Evolutionary conservation across 2,888 invertebrate genomes (phyloP).

Genomic region (Neuroscelio doddi): DNA sequence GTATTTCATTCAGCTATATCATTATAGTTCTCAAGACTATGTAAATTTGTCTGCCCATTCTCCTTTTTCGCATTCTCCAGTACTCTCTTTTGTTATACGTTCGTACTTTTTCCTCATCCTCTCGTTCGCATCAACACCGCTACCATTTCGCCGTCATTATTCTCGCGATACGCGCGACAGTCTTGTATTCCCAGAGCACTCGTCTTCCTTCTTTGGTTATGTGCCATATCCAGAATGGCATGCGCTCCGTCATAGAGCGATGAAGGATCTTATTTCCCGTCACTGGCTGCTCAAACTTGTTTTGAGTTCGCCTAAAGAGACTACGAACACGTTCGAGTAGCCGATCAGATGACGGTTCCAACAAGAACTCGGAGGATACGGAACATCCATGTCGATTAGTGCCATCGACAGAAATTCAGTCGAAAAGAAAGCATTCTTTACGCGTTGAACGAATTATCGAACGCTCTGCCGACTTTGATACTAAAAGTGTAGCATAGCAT

Average conservation of each 20-base stretch:
- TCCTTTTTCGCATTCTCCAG: conserved; percentile 14
- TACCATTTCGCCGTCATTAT: conserved; percentile 42
- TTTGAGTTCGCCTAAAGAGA: conserved; percentile 19
- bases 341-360: conserved; percentile 48
- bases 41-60: conserved; percentile 54
- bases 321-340: conserved; percentile 18
- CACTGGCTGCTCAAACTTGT: neutral
- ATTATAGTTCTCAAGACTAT: too few relatives aligned
- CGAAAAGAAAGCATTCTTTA: conserved; percentile 38
- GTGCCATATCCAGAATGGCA: conserved; percentile 59
- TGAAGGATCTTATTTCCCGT: conserved; percentile 49
- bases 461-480: conserved; percentile 43
- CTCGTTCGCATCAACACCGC: conserved; percentile 26
- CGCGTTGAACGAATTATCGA: conserved; percentile 42
- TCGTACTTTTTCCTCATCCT: neutral
- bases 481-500: conserved; percentile 37
- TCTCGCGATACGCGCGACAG: conserved; percentile 39
- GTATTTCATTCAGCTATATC: too few relatives aligned
- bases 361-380: conserved; percentile 41
- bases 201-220: conserved; percentile 47
- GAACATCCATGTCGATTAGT: conserved; percentile 40
- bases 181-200: conserved; percentile 53
- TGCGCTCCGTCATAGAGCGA: conserved; percentile 61
- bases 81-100: conserved; percentile 1
- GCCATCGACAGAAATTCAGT: conserved; percentile 29